Evolutionary conservation across 2,113 vertebrate genomes (phyloP).

Genomic region (Alosa alosa): DNA sequence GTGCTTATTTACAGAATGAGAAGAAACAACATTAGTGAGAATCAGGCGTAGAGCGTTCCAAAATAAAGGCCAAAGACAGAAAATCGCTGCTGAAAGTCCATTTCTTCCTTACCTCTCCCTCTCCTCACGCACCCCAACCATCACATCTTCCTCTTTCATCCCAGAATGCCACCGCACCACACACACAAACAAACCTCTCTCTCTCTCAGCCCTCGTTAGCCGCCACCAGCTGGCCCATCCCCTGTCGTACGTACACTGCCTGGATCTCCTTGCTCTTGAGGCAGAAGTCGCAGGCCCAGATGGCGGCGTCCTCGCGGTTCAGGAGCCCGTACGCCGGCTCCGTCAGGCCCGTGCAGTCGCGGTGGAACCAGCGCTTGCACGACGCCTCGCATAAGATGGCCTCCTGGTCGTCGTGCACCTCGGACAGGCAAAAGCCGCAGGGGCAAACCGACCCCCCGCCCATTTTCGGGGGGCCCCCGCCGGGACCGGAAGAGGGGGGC

Average conservation of each 20-base stretch:
- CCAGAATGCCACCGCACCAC: background rate
- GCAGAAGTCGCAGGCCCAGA: slow-evolving; percentile 98
- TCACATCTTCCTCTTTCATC: slow-evolving; percentile 5
- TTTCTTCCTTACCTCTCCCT: slow-evolving; percentile 25
- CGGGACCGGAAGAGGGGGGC: slow-evolving; percentile 63
- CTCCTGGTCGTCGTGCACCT: slow-evolving; percentile 95
- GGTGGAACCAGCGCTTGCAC: slow-evolving; percentile 97
- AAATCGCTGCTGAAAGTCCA: background rate
- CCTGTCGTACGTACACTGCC: slow-evolving; percentile 91
- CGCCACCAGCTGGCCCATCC: slow-evolving; percentile 90
- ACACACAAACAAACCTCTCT: background rate
- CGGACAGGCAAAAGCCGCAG: slow-evolving; percentile 87
- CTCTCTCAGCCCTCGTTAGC: slow-evolving; percentile 86
- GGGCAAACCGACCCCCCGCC: slow-evolving; percentile 85
- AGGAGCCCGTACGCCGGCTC: slow-evolving; percentile 94
- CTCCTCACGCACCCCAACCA: slow-evolving; percentile 15
- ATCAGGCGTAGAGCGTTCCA: background rate
- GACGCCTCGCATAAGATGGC: slow-evolving; percentile 96
- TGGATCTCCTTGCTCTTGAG: slow-evolving; percentile 99
- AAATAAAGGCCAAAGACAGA: background rate
- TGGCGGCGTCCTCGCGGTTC: slow-evolving; percentile 89
- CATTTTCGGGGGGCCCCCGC: slow-evolving; percentile 67
- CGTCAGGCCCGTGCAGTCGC: slow-evolving; percentile 94
- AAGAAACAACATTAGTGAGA: background rate
- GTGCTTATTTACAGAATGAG: slow-evolving; percentile 6